phyloP scores from a whole-genome alignment of 2,113 vertebrate species.

The Colaptes auratus region DNA sequence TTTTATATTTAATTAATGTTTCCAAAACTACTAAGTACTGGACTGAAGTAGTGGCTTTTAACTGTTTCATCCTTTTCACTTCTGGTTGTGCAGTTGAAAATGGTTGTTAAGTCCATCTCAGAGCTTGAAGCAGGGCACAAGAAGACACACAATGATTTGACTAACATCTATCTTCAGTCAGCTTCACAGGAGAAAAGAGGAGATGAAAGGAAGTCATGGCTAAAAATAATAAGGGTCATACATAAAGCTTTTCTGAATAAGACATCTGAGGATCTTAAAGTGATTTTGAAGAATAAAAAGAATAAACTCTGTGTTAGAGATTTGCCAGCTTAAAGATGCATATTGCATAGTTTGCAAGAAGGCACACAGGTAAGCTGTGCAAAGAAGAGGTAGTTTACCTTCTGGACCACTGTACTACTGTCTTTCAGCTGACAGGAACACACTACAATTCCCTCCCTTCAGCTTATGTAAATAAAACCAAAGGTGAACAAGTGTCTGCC shows the following conservation, averaged over 20 bases:
- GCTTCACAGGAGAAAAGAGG: not conserved
- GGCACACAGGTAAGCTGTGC: not conserved
- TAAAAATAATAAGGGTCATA: not conserved
- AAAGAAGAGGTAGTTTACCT: not conserved
- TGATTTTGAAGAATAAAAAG: not conserved
- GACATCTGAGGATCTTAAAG: not conserved
- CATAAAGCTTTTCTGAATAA: not conserved
- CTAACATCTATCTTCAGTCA: not conserved
- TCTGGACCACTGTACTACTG: not conserved
- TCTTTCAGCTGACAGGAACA: not conserved
- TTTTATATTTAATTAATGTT: conserved; percentile 37
- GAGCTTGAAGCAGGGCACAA: not conserved
- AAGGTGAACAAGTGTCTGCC: not conserved
- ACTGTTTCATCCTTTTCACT: not conserved
- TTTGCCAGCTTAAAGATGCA: not conserved
- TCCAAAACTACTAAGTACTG: conserved; percentile 15
- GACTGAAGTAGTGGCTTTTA: not conserved
- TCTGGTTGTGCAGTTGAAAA: not conserved
- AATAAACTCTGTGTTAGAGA: not conserved
- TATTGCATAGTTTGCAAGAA: not conserved
- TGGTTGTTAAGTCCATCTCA: not conserved
- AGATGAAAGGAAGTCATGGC: not conserved
- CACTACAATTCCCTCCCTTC: not conserved
- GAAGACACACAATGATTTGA: not conserved
- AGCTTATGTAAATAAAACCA: not conserved